Evolutionary conservation across 2,113 vertebrate genomes (phyloP).

Genomic region (Chascanopsetta lugubris): DNA sequence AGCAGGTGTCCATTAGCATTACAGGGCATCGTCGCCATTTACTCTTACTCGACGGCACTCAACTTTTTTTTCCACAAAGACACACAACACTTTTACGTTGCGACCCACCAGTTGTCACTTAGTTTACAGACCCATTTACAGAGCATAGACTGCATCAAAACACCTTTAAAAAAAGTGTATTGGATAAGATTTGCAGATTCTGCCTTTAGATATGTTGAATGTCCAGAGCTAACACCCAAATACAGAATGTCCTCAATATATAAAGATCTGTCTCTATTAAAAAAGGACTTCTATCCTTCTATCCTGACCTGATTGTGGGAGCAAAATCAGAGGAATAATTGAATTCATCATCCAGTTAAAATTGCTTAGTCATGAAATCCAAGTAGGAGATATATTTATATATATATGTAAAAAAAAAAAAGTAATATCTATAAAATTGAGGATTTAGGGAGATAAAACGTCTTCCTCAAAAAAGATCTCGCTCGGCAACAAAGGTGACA

Average conservation of each 20-base stretch:
- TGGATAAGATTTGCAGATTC: slow-evolving; percentile 13
- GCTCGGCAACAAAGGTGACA: slow-evolving; percentile 76
- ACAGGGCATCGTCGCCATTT: too few relatives aligned
- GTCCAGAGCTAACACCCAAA: background rate
- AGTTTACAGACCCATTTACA: too few relatives aligned
- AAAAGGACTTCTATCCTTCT: background rate
- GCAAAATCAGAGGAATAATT: slow-evolving; percentile 16
- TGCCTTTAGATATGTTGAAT: slow-evolving; percentile 2
- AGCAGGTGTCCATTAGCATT: too few relatives aligned
- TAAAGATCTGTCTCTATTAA: background rate
- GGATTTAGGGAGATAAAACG: slow-evolving; percentile 7
- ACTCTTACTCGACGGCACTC: too few relatives aligned
- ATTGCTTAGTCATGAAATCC: slow-evolving; percentile 11
- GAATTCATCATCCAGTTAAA: slow-evolving; percentile 1
- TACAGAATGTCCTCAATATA: too few relatives aligned
- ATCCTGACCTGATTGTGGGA: slow-evolving; percentile 23
- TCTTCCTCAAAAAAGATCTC: slow-evolving; percentile 44
- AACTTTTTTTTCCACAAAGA: too few relatives aligned
- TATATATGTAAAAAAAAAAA: too few relatives aligned
- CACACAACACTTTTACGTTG: too few relatives aligned
- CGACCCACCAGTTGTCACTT: too few relatives aligned
- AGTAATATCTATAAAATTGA: slow-evolving; percentile 4
- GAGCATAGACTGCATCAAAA: too few relatives aligned
- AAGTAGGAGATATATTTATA: too few relatives aligned
- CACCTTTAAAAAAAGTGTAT: too few relatives aligned